These are phyloP conservation scores for Boloria selene DNA, from an alignment of 2,888 invertebrate species.

Conservation along the genomic window DNA sequence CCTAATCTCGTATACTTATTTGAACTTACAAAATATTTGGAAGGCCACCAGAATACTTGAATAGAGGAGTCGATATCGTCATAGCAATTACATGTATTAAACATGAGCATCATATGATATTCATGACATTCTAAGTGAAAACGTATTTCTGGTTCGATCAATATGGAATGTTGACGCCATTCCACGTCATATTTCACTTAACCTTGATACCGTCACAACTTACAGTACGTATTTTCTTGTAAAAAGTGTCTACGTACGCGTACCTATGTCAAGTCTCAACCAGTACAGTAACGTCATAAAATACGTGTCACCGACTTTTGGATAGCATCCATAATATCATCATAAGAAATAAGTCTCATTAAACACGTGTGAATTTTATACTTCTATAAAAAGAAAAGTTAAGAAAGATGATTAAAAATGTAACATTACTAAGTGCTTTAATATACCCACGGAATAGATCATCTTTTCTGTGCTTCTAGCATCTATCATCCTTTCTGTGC, in stretches of 20 bases:
- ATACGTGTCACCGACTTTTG: background rate
- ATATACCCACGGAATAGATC: too few relatives aligned
- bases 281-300: slow-evolving; percentile 1
- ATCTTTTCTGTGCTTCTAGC: too few relatives aligned
- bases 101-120: slow-evolving; percentile 6
- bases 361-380: too few relatives aligned
- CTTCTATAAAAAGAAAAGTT: too few relatives aligned
- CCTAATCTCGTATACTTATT: too few relatives aligned
- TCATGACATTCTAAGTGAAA: slow-evolving; percentile 44
- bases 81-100: background rate
- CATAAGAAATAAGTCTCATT: too few relatives aligned
- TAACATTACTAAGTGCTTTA: too few relatives aligned
- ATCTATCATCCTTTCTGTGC: too few relatives aligned
- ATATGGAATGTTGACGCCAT: slow-evolving; percentile 42
- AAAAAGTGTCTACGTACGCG: slow-evolving; percentile 13
- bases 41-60: too few relatives aligned
- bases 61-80: background rate
- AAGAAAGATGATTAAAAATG: too few relatives aligned
- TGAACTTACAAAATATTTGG: too few relatives aligned
- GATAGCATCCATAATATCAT: too few relatives aligned
- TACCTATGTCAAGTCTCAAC: background rate
- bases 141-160: slow-evolving; percentile 50
- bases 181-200: slow-evolving; percentile 32
- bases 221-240: slow-evolving; percentile 21
- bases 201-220: slow-evolving; percentile 33